Evolutionary conservation across 2,888 invertebrate species (phyloP), one percentile per base, ranked within the genome.

Genomic region (Pandemis cinnamomeana): DNA sequence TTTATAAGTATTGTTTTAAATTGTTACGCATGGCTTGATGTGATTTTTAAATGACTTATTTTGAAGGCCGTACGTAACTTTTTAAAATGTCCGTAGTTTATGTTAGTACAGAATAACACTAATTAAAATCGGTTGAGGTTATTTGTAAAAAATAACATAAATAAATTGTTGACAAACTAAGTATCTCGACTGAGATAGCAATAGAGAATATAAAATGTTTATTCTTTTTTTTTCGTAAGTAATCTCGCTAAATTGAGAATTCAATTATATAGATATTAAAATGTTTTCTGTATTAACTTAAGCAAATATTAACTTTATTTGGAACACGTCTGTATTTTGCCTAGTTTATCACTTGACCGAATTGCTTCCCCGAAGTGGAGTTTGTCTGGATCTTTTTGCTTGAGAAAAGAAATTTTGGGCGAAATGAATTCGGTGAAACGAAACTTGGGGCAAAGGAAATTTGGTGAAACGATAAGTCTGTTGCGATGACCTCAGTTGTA

Each of bases 401-500:
- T 55, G 6, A 6, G 27, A 36, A 36, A 36, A 36, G 27, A 36
- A 8, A 20, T 55, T 55, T 20, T 11, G 3, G 20, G 5, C 27
- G 11, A 27, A 58, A 27, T 4, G 10, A 27, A 20, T 7, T 36
- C 6, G 4, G 60, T 1, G 5, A 36, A 60, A 36, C 36, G 36
- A n/a, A 7, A 55, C 15, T 61, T 41, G 3, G 41, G 41, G 13
- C 55, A 55, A 20, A 27, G 0, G n/a, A 58, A 42, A 61, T 61
- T 42, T n/a, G n/a, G 67, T 48, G 41, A 44, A 55, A 53, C n/a
- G 42, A 41, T 61, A 64, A 60, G 46, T 36, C 53, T 60, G 74
- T 77, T 77, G 70, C 77, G 77, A 78, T 73, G 75, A 76, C 73
- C 77, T 73, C 77, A 77, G 76, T 76, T 67, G 76, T 75, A 71